These are phyloP conservation scores for Anolis carolinensis DNA, from an alignment of 2,113 vertebrate species.

Conservation along the genomic window DNA sequence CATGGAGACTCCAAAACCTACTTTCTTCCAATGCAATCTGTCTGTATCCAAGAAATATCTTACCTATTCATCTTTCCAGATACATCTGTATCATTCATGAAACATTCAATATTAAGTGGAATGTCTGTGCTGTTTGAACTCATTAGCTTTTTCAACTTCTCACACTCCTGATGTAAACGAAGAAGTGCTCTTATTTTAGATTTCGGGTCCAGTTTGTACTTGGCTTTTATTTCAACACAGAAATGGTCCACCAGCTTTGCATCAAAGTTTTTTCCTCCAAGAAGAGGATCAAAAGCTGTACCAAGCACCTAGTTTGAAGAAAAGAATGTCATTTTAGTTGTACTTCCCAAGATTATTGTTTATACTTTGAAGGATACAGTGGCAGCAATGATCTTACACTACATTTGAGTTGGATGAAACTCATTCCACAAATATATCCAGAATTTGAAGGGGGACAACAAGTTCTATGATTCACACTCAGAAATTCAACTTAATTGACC, in stretches of 20 bases:
- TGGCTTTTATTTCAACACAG: constrained; percentile 90
- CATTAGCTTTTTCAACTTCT: constrained; percentile 98
- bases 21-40: too few species aligned
- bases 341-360: background rate
- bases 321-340: constrained; percentile 19
- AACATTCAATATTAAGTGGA: constrained; percentile 97
- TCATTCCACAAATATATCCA: background rate
- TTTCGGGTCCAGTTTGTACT: constrained; percentile 93
- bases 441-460: background rate
- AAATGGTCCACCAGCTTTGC: constrained; percentile 91
- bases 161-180: constrained; percentile 93
- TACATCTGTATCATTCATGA: constrained; percentile 99
- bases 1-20: too few species aligned
- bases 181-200: constrained; percentile 90
- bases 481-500: background rate
- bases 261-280: constrained; percentile 95
- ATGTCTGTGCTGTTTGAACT: constrained; percentile 96
- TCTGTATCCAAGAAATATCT: background rate
- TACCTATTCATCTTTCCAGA: constrained; percentile 93
- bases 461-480: background rate
- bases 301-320: constrained; percentile 84
- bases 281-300: constrained; percentile 86
- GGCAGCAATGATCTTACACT: background rate
- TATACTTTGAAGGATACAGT: background rate
- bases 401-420: background rate